Base-by-base conservation (phyloP, 2,888 invertebrate species). In the Drosophila neutralis region DNA sequence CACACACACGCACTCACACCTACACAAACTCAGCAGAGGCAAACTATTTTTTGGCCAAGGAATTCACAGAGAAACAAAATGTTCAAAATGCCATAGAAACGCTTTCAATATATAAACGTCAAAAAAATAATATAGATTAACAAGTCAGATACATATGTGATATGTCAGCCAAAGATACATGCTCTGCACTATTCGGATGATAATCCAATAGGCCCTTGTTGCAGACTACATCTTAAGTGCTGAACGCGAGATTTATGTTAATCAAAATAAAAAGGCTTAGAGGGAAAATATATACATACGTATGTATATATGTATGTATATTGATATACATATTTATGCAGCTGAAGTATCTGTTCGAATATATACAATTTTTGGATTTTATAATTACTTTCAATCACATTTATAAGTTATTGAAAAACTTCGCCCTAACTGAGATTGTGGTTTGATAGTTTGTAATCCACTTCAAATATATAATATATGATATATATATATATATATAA, bases 21-120 rank as follows among this genome's bases (percentile, higher is more conserved):
- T 33, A 70, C 71, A 56, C 70, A 63, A 31, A 56, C 35, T 56
- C n/a, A 54, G 48, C 42, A 21, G 40, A 57, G 24, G 13, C 78
- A 13, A 66, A 78, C 59, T 63, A 45, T 73, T 51, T 73, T 64
- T 59, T 59, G 57, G 57, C 69, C 57, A 58, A 56, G 35, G 58
- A 68, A 69, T 51, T 35, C n/a, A 40, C 24, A 35, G n/a, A 35
- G 21, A 38, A 27, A 27, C 27, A 38, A 56, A 29, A 15, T n/a
- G 1, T n/a, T 40, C 8, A n/a, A n/a, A 29, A 40, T 40, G 29
- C 40, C 18, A 33, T 1, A 48, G 33, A 67, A 53, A 66, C 45
- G 52, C 13, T 66, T 67, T 48, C 35, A 31, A 54, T 29, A n/a
- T 38, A 7, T 57, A 21, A 31, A 40, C 42, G 15, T 11, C 18